Conservation (phyloP, 2,797 vertebrate species). For the Sebastes oblongus region DNA sequence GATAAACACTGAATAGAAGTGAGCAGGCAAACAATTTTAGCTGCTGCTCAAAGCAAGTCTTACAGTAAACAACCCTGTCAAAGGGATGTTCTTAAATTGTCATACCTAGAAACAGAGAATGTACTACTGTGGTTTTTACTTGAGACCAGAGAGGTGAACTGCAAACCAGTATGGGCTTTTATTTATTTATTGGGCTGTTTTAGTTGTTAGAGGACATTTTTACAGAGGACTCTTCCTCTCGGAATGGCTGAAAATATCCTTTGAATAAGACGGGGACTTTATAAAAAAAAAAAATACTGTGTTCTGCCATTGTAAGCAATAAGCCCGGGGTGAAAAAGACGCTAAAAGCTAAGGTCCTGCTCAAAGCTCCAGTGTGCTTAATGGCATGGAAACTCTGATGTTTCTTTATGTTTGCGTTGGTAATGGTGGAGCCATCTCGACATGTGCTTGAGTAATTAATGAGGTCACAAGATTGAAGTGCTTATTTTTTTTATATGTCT, state of each 20-base stretch:
- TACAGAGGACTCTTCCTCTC: constrained; percentile 40
- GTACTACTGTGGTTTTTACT: constrained; percentile 42
- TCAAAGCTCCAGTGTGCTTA: constrained; percentile 59
- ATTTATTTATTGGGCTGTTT: constrained; percentile 70
- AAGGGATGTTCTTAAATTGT: constrained; percentile 45
- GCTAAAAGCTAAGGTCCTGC: constrained; percentile 73
- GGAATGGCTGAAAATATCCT: constrained; percentile 51
- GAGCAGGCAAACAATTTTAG: constrained; percentile 72
- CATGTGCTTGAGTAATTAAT: constrained; percentile 53
- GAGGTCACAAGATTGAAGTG: constrained; percentile 47
- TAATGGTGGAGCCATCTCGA: constrained; percentile 44
- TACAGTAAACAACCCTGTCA: constrained; percentile 60
- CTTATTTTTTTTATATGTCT: not conserved
- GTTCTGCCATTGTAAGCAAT: constrained; percentile 72
- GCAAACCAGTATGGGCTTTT: constrained; percentile 48
- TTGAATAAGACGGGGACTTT: constrained; percentile 45
- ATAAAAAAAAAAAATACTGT: constrained; percentile 39
- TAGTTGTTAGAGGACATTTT: constrained; percentile 59
- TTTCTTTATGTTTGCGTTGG: constrained; percentile 57
- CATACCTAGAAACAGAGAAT: constrained; percentile 24
- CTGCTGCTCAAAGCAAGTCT: constrained; percentile 53
- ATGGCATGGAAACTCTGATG: constrained; percentile 69
- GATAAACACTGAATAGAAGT: constrained; percentile 64
- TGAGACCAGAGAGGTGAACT: constrained; percentile 4
- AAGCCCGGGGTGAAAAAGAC: constrained; percentile 71